Conservation (phyloP, 2,113 vertebrate genomes). For the Spea multiplicata region DNA sequence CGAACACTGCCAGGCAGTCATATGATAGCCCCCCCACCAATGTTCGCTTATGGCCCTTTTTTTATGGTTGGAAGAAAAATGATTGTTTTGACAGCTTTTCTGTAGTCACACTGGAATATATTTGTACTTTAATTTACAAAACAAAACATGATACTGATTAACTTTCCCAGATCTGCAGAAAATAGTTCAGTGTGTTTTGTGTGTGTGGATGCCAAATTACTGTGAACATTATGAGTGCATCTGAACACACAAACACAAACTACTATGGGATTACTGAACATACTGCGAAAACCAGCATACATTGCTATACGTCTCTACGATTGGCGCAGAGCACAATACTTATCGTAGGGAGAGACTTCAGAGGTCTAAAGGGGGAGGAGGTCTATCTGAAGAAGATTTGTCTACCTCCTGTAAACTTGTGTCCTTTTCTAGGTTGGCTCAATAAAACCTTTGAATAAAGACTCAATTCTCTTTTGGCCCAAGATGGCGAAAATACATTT, state of each 20-base stretch:
- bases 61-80: neutral
- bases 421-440: too few relatives aligned
- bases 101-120: conserved; percentile 4
- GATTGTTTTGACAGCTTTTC: conserved; percentile 35
- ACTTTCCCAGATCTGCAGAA: neutral
- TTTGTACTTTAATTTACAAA: conserved; percentile 34
- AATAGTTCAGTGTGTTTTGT: neutral
- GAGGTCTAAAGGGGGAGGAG: too few relatives aligned
- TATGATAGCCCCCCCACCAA: conserved; percentile 15
- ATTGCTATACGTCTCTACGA: too few relatives aligned
- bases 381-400: too few relatives aligned
- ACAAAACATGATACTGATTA: conserved; percentile 32
- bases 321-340: too few relatives aligned
- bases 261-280: too few relatives aligned
- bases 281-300: too few relatives aligned
- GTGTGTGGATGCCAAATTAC: conserved; percentile 7
- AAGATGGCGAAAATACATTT: too few relatives aligned
- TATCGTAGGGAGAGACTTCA: too few relatives aligned
- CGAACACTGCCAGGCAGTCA: conserved; percentile 4
- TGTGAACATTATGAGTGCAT: neutral
- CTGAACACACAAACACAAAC: neutral
- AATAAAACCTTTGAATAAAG: too few relatives aligned
- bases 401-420: too few relatives aligned
- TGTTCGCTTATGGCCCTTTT: neutral
- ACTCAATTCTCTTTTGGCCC: too few relatives aligned